Evolutionary conservation across 1,140 invertebrate species (phyloP).

Genomic region (Tetranychus cinnabarinus): DNA sequence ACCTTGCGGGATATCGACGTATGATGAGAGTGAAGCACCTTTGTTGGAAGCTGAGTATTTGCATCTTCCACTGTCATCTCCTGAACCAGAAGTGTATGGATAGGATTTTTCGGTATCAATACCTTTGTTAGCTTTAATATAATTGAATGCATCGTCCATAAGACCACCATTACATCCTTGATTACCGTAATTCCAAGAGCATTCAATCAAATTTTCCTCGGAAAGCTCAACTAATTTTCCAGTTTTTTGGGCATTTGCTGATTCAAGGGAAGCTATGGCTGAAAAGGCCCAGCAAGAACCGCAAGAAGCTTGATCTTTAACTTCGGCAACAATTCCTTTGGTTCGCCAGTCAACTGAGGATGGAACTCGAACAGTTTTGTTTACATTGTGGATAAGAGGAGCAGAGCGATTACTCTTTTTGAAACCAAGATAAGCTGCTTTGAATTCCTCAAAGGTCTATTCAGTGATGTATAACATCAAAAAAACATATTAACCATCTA

Average conservation of each 20-base stretch:
- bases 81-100: too few relatives aligned
- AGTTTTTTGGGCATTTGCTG: conserved; percentile 68
- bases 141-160: conserved; percentile 56
- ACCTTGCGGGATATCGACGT: conserved; percentile 3
- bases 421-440: not conserved
- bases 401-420: conserved; percentile 9
- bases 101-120: too few relatives aligned
- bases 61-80: too few relatives aligned
- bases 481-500: not conserved
- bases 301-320: conserved; percentile 49
- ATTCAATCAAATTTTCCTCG: conserved; percentile 94
- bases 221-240: conserved; percentile 67
- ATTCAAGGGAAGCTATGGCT: conserved; percentile 75
- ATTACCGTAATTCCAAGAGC: conserved; percentile 55
- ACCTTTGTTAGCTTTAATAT: conserved; percentile 30
- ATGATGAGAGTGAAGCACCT: conserved; percentile 10
- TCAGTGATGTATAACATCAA: not conserved
- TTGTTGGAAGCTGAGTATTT: conserved; percentile 20
- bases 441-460: not conserved
- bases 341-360: conserved; percentile 19
- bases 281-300: conserved; percentile 85
- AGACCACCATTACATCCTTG: conserved; percentile 84
- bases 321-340: conserved; percentile 37
- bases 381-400: not conserved
- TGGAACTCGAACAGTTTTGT: conserved; percentile 22